Conservation (phyloP, 2,797 vertebrate species). For the Streptopelia turtur region DNA sequence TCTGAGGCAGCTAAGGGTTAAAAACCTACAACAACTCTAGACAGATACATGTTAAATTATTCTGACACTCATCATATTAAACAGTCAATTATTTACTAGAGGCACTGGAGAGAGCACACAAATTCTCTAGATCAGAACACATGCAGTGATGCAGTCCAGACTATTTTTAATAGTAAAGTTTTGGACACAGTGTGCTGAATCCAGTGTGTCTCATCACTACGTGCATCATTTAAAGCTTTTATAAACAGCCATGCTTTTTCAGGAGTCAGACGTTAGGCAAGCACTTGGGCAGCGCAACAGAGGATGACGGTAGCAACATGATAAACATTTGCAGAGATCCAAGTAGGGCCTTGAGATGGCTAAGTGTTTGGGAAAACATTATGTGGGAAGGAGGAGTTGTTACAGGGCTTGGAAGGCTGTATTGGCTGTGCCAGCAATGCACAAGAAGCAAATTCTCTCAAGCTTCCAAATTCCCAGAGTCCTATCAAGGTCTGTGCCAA, state of each 20-base stretch:
- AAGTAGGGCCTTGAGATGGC: conserved; percentile 41
- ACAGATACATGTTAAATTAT: conserved; percentile 42
- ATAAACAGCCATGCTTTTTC: conserved; percentile 57
- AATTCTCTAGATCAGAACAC: conserved; percentile 39
- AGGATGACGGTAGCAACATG: conserved; percentile 67
- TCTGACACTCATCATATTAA: conserved; percentile 30
- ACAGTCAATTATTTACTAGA: conserved; percentile 46
- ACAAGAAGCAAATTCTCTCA: neutral
- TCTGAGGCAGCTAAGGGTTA: neutral
- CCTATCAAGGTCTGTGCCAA: neutral
- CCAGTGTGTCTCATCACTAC: neutral
- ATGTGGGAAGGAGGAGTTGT: conserved; percentile 45
- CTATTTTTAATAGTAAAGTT: conserved; percentile 39
- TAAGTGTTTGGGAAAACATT: conserved; percentile 31
- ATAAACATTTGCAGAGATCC: conserved; percentile 69
- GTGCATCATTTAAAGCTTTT: conserved; percentile 45
- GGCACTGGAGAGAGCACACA: neutral
- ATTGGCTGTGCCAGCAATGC: conserved; percentile 1
- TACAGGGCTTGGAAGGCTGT: conserved; percentile 11
- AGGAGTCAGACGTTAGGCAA: conserved; percentile 54
- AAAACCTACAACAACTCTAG: neutral
- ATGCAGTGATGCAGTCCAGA: conserved; percentile 11
- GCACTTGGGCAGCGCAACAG: neutral
- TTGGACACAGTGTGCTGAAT: conserved; percentile 38
- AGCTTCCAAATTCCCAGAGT: conserved; percentile 10